Base-by-base conservation (phyloP, 2,113 vertebrate genomes). In the Nycticorax nycticorax region DNA sequence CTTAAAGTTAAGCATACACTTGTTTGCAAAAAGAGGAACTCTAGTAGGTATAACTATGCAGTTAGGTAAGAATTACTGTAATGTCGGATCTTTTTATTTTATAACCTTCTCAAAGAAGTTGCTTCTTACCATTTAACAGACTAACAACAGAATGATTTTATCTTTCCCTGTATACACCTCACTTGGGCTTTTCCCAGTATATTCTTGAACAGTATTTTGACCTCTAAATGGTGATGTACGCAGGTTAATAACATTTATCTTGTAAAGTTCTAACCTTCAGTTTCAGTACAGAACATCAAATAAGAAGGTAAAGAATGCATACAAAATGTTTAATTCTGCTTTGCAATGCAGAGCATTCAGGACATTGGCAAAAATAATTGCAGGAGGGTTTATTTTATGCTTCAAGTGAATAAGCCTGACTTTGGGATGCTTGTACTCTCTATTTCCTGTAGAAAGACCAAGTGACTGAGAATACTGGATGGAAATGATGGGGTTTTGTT, bases 401-500 rank as follows among this genome's bases (percentile, higher is more conserved):
- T 93, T 93, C 62, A 50, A 56, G 32, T 89, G 86, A 92, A 91
- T 89, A 93, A 85, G 53, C 69, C 77, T 66, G 77, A 89, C 89
- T 96, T 87, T 91, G 80, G 83, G 81, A 63, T 95, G 74, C 91
- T 95, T 85, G 71, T 78, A 55, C 48, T 93, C 24, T 79, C 85
- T 90, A 35, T 59, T 79, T 62, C 64, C 77, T 78, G 53, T 79
- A 47, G 66, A 92, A 95, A 76, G 73, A 92, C 26, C 48, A 56
- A 88, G 37, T 37, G 53, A 56, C 52, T 92, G 93, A 88, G 85
- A 94, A 92, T 92, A 78, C 62, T 94, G 90, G 72, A 66, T 85
- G 60, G 63, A 69, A 83, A 93, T 62, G 74, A 63, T 69, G 72
- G 52, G 89, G 59, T 94, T 96, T 95, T 93, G 79, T 95, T 97